Conservation (phyloP, 2,113 vertebrate species). For the Clarias macrocephalus region DNA sequence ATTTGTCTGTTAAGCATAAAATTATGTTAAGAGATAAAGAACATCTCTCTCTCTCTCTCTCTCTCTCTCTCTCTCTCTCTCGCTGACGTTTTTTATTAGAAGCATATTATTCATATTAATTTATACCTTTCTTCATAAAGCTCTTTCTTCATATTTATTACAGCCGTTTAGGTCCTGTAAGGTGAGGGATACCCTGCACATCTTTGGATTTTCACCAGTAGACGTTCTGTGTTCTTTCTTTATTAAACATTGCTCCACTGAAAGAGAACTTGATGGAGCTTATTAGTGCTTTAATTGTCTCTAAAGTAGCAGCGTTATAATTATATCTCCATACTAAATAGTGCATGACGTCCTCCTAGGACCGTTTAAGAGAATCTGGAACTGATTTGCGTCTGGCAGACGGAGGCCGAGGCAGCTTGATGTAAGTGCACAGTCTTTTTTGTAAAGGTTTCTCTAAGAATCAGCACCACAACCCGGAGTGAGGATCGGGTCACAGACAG, state of each 20-base stretch:
- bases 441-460: background rate
- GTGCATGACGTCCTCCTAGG: slow-evolving; percentile 3
- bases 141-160: background rate
- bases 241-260: background rate
- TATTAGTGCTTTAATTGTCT: background rate
- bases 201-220: background rate
- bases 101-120: background rate
- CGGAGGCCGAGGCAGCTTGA: background rate
- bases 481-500: background rate
- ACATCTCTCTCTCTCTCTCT: no score
- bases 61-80: no score
- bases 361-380: background rate
- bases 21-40: background rate
- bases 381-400: background rate
- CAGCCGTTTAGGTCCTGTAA: background rate
- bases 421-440: background rate
- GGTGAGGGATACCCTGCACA: background rate
- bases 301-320: background rate
- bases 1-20: background rate
- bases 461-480: background rate
- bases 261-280: background rate
- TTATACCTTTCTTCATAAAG: background rate
- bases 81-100: no score
- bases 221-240: background rate
- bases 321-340: background rate